A percentile compares a stretch with the other conserved stretches of the same genome.
These are phyloP conservation scores for Agapostemon virescens DNA, from an alignment of 2,888 invertebrate genomes.

Conservation along the genomic window DNA sequence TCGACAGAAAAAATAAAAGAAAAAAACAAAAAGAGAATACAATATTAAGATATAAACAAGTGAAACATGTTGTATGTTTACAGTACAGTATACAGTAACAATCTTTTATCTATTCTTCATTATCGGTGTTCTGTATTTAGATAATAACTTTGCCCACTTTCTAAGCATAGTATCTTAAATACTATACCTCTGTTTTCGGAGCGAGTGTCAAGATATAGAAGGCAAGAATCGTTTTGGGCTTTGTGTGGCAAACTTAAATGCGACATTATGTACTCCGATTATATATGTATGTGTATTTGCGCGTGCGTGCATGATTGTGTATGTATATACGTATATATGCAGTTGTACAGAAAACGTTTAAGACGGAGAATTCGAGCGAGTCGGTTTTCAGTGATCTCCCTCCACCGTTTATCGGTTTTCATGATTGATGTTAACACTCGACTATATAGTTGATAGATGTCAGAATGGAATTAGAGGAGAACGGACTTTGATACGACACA, in stretches of 20 bases:
- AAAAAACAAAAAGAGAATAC: too few relatives aligned
- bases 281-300: not conserved
- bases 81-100: not conserved
- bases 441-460: constrained; percentile 6
- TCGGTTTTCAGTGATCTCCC: constrained; percentile 33
- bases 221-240: not conserved
- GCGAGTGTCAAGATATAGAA: not conserved
- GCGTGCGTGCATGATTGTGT: not conserved
- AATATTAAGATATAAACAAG: not conserved
- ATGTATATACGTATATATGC: constrained; percentile 22
- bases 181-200: not conserved
- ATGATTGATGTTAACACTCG: constrained; percentile 7
- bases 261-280: not conserved
- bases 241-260: not conserved
- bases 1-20: not conserved
- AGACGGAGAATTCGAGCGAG: constrained; percentile 41
- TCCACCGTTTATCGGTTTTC: constrained; percentile 22
- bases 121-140: not conserved
- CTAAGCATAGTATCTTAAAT: not conserved
- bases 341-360: constrained; percentile 45
- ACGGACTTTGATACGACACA: constrained; percentile 51
- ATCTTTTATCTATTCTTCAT: not conserved
- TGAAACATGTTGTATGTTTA: constrained; percentile 6
- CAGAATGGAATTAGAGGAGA: constrained; percentile 25
- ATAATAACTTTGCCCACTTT: not conserved